A percentile compares a stretch with the other conserved stretches of the same genome.
phyloP scores from a whole-genome alignment of 2,113 vertebrate species.

The Takifugu flavidus region DNA sequence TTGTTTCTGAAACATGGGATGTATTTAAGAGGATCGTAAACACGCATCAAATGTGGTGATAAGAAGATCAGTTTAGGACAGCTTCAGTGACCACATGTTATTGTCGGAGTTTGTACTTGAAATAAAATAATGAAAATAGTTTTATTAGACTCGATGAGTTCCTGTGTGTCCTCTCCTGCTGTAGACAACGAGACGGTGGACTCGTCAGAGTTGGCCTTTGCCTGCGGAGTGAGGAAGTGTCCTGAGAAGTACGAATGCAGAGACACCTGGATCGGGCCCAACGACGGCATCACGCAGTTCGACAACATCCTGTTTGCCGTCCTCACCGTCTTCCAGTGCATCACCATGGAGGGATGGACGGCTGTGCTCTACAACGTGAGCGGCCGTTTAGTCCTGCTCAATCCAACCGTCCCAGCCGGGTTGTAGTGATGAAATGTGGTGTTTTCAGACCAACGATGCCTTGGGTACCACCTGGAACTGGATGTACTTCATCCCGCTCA shows the following conservation, averaged over 20 bases:
- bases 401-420: background rate
- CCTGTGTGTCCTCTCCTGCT: background rate
- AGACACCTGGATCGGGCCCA: conserved; percentile 92
- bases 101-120: too few species aligned
- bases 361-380: conserved; percentile 89
- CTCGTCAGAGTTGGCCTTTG: conserved; percentile 81
- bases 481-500: conserved; percentile 97
- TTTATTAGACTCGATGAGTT: too few species aligned
- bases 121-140: too few species aligned
- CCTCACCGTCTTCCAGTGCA: conserved; percentile 98
- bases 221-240: conserved; percentile 76
- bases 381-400: background rate
- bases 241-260: conserved; percentile 82
- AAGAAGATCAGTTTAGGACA: too few species aligned
- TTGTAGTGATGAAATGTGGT: conserved; percentile 2
- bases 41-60: too few species aligned
- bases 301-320: conserved; percentile 99
- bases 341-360: conserved; percentile 99
- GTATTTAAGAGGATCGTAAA: too few species aligned
- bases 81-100: too few species aligned
- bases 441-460: conserved; percentile 90
- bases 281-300: conserved; percentile 97
- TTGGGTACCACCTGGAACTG: conserved; percentile 93
- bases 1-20: too few species aligned
- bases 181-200: conserved; percentile 89